Base-by-base conservation (phyloP, 2,888 invertebrate genomes). In the Esperia sulphurella region DNA sequence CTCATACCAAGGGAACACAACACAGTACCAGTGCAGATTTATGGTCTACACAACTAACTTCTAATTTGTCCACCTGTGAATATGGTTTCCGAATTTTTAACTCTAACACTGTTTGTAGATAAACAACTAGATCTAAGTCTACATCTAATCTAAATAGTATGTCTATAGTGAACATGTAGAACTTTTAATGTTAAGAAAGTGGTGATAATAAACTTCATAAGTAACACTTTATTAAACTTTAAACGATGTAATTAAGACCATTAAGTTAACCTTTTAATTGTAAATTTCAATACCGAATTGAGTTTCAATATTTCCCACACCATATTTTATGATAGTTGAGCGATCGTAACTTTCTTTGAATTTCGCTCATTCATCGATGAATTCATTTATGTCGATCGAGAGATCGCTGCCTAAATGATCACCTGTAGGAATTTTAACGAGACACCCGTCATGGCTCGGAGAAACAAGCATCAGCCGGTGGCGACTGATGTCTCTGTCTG, bases 381-480 rank as follows among this genome's bases (percentile, higher is more conserved):
- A 53, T 57, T 47, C 45, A 48, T 48, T 51, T 46, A 38, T 51
- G 30, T 14, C 38, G 30, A 42, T 41, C 48, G 28, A 29, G 46
- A 45, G 57, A 52, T 55, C 57, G 49, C 51, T 59, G 58, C 49
- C 51, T 54, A 54, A 62, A 58, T 60, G 51, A 57, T 43, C 39
- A 43, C 56, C 60, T 51, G 41, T 38, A 58, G 60, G 68, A 71
- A 75, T 75, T 58, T 72, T 72, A 74, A 74, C 71, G 59, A 76
- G 69, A 61, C 63, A 61, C 51, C 55, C 53, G 67, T 65, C 68
- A 61, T 51, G 55, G 42, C 48, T 59, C 57, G 58, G 63, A 62
- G 67, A 70, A 69, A 72, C 70, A 62, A 54, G 55, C 54, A 46
- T 54, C 50, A 58, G 57, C 61, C 57, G 55, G 63, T 57, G 54